Evolutionary conservation across 2,888 invertebrate species (phyloP).

Genomic region (Torymus aiolomorphi): DNA sequence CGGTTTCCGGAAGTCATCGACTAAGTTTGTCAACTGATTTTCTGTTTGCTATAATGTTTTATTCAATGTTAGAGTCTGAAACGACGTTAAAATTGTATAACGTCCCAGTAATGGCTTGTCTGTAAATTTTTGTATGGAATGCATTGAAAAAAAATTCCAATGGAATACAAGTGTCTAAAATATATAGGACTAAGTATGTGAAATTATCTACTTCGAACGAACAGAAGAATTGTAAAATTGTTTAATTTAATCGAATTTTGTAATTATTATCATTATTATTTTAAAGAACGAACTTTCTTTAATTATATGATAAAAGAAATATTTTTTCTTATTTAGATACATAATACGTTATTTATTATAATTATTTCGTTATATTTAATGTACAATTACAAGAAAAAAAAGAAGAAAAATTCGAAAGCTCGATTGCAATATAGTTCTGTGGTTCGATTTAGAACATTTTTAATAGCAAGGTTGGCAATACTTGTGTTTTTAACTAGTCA

Average conservation of each 20-base stretch:
- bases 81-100: no score
- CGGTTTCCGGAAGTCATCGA: not conserved
- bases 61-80: not conserved
- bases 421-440: constrained; percentile 7
- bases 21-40: constrained; percentile 10
- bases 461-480: constrained; percentile 55
- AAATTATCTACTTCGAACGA: constrained; percentile 2
- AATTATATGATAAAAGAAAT: not conserved
- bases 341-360: constrained; percentile 19
- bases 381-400: not conserved
- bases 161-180: not conserved
- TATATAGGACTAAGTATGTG: not conserved
- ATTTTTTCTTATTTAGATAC: not conserved
- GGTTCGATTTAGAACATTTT: constrained; percentile 17
- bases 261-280: not conserved
- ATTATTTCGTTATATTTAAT: not conserved
- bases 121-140: constrained; percentile 35
- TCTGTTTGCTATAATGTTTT: constrained; percentile 24
- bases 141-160: not conserved
- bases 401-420: not conserved
- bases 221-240: constrained; percentile 28
- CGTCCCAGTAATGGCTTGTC: not conserved
- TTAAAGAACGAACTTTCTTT: not conserved
- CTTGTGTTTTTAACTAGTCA: constrained; percentile 73
- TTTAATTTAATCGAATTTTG: constrained; percentile 6